Conservation (phyloP, 2,797 vertebrate species). For the Channallabes apus region DNA sequence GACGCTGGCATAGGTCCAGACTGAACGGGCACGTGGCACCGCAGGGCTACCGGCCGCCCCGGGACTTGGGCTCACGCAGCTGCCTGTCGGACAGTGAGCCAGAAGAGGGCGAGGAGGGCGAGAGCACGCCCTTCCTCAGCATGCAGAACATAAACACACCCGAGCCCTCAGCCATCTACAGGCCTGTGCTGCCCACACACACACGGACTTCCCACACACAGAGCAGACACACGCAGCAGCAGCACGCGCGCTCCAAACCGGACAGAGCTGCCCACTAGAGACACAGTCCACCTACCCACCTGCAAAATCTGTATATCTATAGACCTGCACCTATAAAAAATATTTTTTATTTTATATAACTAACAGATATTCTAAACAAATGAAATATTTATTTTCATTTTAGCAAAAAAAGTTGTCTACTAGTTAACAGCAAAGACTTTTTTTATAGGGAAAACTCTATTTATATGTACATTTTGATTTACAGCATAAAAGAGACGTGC, state of each 20-base stretch:
- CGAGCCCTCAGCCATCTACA: slow-evolving; percentile 85
- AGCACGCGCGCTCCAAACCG: slow-evolving; percentile 79
- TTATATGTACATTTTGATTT: slow-evolving; percentile 99
- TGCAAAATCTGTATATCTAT: slow-evolving; percentile 72
- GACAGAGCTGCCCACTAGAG: slow-evolving; percentile 87
- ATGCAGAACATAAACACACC: slow-evolving; percentile 89
- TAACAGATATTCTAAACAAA: slow-evolving; percentile 98
- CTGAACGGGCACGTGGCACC: slow-evolving; percentile 91
- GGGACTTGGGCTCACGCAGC: slow-evolving; percentile 91
- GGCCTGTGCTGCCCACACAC: slow-evolving; percentile 72
- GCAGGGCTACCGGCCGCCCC: slow-evolving; percentile 84
- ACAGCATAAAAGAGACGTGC: slow-evolving; percentile 94
- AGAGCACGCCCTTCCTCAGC: slow-evolving; percentile 96
- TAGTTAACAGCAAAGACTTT: slow-evolving; percentile 99
- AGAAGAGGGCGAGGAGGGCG: slow-evolving; percentile 81
- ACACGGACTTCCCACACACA: slow-evolving; percentile 89
- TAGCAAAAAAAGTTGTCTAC: slow-evolving; percentile 98
- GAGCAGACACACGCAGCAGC: slow-evolving; percentile 77
- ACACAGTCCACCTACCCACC: slow-evolving; percentile 54
- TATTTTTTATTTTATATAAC: slow-evolving; percentile 99
- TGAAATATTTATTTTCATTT: slow-evolving; percentile 99
- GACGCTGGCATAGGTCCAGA: slow-evolving; percentile 90
- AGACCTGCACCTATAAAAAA: slow-evolving; percentile 88
- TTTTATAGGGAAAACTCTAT: slow-evolving; percentile 99
- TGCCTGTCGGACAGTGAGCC: slow-evolving; percentile 92